Conservation (phyloP, 2,113 vertebrate species). For the Xenopus borealis region DNA sequence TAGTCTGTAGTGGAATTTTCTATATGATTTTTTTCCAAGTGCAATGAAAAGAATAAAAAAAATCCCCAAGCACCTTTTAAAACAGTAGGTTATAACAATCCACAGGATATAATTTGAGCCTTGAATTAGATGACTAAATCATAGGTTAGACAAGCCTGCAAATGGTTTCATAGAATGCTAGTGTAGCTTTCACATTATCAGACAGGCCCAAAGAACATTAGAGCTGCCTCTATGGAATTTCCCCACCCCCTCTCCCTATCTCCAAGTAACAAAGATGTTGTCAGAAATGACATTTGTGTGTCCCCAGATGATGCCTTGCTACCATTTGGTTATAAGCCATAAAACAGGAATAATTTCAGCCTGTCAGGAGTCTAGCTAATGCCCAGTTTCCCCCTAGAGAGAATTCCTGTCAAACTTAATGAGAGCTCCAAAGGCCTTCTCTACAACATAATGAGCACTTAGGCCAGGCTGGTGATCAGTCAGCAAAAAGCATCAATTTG, state of each 20-base stretch:
- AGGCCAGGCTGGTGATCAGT: conserved; percentile 78
- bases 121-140: conserved; percentile 21
- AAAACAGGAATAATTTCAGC: conserved; percentile 81
- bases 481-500: conserved; percentile 79
- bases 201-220: conserved; percentile 54
- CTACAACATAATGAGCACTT: conserved; percentile 85
- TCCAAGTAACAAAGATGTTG: conserved; percentile 78
- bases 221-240: conserved; percentile 56
- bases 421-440: conserved; percentile 78
- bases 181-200: conserved; percentile 43
- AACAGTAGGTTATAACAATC: background rate
- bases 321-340: conserved; percentile 81
- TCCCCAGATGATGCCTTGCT: conserved; percentile 73
- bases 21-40: too few species aligned
- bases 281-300: conserved; percentile 77
- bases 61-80: too few species aligned
- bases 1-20: too few species aligned
- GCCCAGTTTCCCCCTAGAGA: conserved; percentile 80
- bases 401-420: conserved; percentile 82
- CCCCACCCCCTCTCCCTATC: conserved; percentile 57
- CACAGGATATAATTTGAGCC: background rate
- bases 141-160: conserved; percentile 12
- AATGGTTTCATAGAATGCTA: conserved; percentile 12
- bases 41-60: too few species aligned
- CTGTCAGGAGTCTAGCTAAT: conserved; percentile 79